Evolutionary conservation across 53 echinoderm and acorn worm genomes (phyloP).

Genomic region (Luidia sarsii): DNA sequence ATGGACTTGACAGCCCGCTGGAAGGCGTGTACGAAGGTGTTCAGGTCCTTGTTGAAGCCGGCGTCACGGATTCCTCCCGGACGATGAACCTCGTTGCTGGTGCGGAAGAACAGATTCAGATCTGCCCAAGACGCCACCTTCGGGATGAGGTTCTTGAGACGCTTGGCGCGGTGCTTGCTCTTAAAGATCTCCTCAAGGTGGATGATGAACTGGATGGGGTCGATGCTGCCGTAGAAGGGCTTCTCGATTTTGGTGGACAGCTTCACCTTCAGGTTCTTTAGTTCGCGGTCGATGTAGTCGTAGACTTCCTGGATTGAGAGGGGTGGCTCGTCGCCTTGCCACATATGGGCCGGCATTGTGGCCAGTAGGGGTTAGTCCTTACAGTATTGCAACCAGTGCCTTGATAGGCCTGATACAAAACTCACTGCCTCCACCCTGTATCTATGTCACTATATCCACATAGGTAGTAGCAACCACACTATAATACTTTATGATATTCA

Average conservation of each 20-base stretch:
- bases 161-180: constrained; percentile 87
- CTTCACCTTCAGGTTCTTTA: constrained; percentile 69
- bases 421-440: too few relatives aligned
- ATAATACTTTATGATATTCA: too few relatives aligned
- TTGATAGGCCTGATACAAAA: too few relatives aligned
- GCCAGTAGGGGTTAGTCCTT: too few relatives aligned
- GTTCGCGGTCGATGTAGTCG: constrained; percentile 82
- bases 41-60: constrained; percentile 80
- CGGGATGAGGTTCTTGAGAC: constrained; percentile 72
- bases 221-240: constrained; percentile 84
- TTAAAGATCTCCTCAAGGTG: constrained; percentile 95
- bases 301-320: constrained; percentile 80
- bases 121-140: constrained; percentile 73
- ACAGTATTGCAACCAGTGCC: too few relatives aligned
- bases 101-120: constrained; percentile 73
- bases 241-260: constrained; percentile 85
- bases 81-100: constrained; percentile 74
- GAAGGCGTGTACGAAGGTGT: constrained; percentile 73
- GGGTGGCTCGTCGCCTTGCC: constrained; percentile 78
- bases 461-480: too few relatives aligned
- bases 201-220: constrained; percentile 87
- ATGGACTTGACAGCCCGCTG: constrained; percentile 63
- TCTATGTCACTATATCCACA: too few relatives aligned
- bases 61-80: constrained; percentile 91
- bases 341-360: constrained; percentile 57